phyloP scores from a whole-genome alignment of 2,888 invertebrate species.

The Diloba caeruleocephala region DNA sequence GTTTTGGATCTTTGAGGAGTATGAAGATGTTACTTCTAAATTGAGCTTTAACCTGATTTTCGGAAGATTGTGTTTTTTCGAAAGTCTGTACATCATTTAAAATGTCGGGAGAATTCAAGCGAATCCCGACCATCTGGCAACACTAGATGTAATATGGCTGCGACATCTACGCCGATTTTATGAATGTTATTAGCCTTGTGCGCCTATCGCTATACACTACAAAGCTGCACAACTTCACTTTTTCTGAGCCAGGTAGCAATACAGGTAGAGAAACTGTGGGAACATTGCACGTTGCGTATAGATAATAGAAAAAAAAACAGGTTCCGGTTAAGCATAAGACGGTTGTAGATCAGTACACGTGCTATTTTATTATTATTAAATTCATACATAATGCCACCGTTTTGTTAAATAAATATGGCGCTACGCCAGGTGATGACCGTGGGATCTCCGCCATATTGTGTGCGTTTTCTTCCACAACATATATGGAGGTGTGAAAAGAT shows the following conservation, averaged over 20 bases:
- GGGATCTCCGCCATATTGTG: constrained; percentile 33
- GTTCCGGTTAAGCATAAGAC: constrained; percentile 22
- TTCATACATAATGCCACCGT: constrained; percentile 17
- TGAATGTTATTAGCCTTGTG: too few relatives aligned
- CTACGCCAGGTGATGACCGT: constrained; percentile 50
- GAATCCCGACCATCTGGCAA: too few relatives aligned
- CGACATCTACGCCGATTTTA: too few relatives aligned
- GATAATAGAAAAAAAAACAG: constrained; percentile 42
- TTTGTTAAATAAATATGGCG: constrained; percentile 41
- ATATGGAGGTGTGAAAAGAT: not conserved
- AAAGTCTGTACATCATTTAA: too few relatives aligned
- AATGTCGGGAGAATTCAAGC: too few relatives aligned
- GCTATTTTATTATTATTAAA: constrained; percentile 53
- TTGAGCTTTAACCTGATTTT: too few relatives aligned
- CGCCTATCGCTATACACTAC: too few relatives aligned
- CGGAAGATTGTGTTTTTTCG: too few relatives aligned
- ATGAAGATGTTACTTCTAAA: too few relatives aligned
- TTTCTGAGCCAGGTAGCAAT: constrained; percentile 13
- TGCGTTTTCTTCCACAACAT: constrained; percentile 3
- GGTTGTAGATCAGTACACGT: constrained; percentile 54
- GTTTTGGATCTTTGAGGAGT: too few relatives aligned
- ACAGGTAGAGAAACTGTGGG: constrained; percentile 76
- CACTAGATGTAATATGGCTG: too few relatives aligned
- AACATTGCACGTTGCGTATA: constrained; percentile 51
- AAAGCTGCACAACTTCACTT: constrained; percentile 13